Evolutionary conservation across 2,113 vertebrate species (phyloP).

Genomic region (Calonectris borealis): DNA sequence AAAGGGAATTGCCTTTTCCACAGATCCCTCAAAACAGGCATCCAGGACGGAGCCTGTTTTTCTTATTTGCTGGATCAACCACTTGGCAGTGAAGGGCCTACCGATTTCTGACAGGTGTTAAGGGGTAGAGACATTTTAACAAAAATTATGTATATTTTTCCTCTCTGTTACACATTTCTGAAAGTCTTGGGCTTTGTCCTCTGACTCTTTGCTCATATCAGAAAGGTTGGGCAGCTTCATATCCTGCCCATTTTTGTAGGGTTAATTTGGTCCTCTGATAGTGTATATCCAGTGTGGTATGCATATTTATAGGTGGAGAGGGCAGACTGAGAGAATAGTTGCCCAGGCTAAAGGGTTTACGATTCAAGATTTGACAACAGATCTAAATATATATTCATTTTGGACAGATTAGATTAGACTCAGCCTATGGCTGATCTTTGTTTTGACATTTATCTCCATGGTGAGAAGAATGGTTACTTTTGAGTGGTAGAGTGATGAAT

Average conservation of each 20-base stretch:
- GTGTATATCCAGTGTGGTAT: background rate
- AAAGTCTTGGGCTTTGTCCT: background rate
- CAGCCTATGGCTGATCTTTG: slow-evolving; percentile 42
- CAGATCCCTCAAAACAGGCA: background rate
- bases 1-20: background rate
- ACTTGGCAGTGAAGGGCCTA: background rate
- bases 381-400: slow-evolving; percentile 51
- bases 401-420: slow-evolving; percentile 50
- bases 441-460: slow-evolving; percentile 55
- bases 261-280: background rate
- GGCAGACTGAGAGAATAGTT: background rate
- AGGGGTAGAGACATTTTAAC: background rate
- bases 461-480: slow-evolving; percentile 55
- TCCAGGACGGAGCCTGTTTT: background rate
- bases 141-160: background rate
- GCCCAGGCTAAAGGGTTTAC: slow-evolving; percentile 1
- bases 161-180: background rate
- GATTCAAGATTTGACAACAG: slow-evolving; percentile 24
- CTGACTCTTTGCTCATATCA: background rate
- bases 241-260: background rate
- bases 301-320: background rate
- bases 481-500: slow-evolving; percentile 37
- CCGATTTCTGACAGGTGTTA: background rate
- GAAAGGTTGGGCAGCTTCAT: background rate
- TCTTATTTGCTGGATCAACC: background rate